phyloP scores from a whole-genome alignment of 2,888 invertebrate species.

The Celastrina argiolus region DNA sequence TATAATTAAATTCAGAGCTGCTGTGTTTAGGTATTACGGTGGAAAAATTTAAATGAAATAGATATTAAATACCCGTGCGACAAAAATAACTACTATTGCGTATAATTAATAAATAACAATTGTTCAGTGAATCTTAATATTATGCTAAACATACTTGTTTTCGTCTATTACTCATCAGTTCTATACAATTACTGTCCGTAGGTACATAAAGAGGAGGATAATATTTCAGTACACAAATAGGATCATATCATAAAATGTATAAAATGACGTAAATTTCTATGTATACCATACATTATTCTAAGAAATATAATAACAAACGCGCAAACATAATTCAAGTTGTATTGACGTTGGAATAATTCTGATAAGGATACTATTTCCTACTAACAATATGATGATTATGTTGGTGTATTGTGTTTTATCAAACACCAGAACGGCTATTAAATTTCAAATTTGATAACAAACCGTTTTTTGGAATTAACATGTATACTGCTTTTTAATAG shows the following conservation, averaged over 20 bases:
- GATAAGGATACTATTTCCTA: conserved; percentile 7
- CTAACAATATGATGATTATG: neutral
- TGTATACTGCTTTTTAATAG: too few relatives aligned
- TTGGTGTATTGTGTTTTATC: neutral
- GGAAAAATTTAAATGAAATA: too few relatives aligned
- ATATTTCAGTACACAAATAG: neutral
- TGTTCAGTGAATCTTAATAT: neutral
- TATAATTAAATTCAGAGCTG: too few relatives aligned
- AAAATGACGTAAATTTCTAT: neutral
- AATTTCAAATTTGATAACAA: neutral
- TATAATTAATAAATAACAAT: too few relatives aligned
- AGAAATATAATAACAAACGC: neutral
- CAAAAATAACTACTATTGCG: too few relatives aligned
- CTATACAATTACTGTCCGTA: neutral
- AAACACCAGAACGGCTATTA: neutral
- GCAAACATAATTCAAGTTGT: neutral
- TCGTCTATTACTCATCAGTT: neutral
- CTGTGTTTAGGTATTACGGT: too few relatives aligned
- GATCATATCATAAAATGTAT: neutral
- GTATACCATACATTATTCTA: neutral
- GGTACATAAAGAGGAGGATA: too few relatives aligned
- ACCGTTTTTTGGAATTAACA: too few relatives aligned
- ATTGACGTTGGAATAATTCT: neutral
- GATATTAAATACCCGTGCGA: too few relatives aligned
- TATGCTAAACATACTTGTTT: neutral